phyloP scores from a whole-genome alignment of 2,797 vertebrate genomes.

The Zenarchopterus dispar region DNA sequence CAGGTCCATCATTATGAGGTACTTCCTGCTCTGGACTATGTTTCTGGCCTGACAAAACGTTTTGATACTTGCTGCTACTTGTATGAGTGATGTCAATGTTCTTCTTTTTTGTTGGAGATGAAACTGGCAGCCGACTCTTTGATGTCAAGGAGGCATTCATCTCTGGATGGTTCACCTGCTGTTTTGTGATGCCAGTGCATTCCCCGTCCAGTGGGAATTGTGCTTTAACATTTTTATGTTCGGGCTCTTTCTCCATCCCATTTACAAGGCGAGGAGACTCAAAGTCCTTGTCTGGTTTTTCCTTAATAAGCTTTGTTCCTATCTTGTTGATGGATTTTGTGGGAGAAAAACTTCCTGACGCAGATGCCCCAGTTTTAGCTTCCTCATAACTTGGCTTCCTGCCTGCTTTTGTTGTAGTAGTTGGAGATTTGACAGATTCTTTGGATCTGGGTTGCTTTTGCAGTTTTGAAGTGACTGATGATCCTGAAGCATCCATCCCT shows the following conservation, averaged over 20 bases:
- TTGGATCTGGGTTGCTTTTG: slow-evolving; percentile 56
- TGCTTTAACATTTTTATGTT: slow-evolving; percentile 26
- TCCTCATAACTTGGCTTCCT: slow-evolving; percentile 58
- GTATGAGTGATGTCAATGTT: slow-evolving; percentile 37
- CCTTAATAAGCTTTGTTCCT: slow-evolving; percentile 44
- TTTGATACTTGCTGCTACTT: slow-evolving; percentile 43
- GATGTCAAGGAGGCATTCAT: slow-evolving; percentile 30
- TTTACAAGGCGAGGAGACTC: slow-evolving; percentile 48
- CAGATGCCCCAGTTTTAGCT: slow-evolving; percentile 34
- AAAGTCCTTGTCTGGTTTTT: slow-evolving; percentile 46
- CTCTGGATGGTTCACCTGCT: slow-evolving; percentile 33
- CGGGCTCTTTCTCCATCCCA: slow-evolving; percentile 40
- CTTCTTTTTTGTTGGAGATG: slow-evolving; percentile 59
- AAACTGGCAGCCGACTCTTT: slow-evolving; percentile 68
- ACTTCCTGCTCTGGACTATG: slow-evolving; percentile 48
- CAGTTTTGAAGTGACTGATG: slow-evolving; percentile 37
- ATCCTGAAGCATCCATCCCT: slow-evolving; percentile 12
- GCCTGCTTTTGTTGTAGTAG: slow-evolving; percentile 22
- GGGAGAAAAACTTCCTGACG: slow-evolving; percentile 48
- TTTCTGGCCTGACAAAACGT: slow-evolving; percentile 28
- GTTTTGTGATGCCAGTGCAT: slow-evolving; percentile 45
- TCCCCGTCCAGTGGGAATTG: slow-evolving; percentile 35
- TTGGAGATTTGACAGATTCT: slow-evolving; percentile 55
- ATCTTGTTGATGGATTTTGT: slow-evolving; percentile 47
- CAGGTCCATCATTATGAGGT: slow-evolving; percentile 23